A percentile compares a stretch with the other conserved stretches of the same genome.
phyloP scores from a whole-genome alignment of 1,140 invertebrate species.

The Stenopsyche tienmushanensis region DNA sequence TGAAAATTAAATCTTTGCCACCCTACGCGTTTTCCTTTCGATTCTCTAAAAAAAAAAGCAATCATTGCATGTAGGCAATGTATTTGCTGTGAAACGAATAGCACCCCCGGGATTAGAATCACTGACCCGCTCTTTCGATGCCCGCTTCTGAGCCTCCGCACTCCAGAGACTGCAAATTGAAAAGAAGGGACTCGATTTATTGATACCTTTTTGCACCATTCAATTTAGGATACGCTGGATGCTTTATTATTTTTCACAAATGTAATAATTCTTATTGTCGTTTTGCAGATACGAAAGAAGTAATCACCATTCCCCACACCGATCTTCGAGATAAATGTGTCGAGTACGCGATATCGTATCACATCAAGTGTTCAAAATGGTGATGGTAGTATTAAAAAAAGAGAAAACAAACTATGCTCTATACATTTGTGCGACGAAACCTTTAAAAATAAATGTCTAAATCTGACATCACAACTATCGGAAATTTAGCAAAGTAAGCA shows the following conservation, averaged over 20 bases:
- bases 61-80: not conserved
- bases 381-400: constrained; percentile 20
- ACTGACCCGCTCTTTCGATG: constrained; percentile 30
- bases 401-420: constrained; percentile 4
- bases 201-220: not conserved
- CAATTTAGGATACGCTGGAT: not conserved
- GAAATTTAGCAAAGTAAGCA: no score
- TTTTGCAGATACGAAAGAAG: constrained; percentile 34
- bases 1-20: constrained; percentile 5
- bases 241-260: not conserved
- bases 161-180: constrained; percentile 27
- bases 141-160: not conserved
- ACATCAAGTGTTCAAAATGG: constrained; percentile 30
- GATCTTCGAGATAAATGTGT: constrained; percentile 23
- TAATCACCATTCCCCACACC: constrained; percentile 20
- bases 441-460: no score
- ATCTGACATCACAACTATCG: no score
- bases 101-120: constrained; percentile 18
- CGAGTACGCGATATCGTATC: not conserved
- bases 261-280: not conserved
- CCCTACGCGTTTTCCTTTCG: not conserved
- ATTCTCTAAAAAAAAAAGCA: not conserved
- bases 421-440: no score
- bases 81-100: constrained; percentile 20
- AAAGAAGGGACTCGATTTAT: constrained; percentile 30